Evolutionary conservation across 1,140 invertebrate species (phyloP), one percentile per base, ranked within the genome.

Genomic region (Trichomalopsis sarcophagae): DNA sequence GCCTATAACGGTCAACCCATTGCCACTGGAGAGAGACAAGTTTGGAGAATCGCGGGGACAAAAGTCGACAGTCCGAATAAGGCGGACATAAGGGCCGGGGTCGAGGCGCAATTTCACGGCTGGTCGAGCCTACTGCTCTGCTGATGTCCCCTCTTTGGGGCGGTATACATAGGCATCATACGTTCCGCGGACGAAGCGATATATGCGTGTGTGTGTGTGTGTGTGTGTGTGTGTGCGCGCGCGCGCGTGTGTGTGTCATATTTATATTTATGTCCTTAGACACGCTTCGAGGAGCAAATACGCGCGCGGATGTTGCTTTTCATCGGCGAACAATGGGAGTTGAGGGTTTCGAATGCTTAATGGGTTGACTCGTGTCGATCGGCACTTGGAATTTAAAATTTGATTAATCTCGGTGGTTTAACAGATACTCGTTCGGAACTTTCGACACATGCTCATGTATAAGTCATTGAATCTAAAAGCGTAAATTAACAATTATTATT

Each of bases 231-330:
- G 27, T 27, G 27, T 27, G 27, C 1, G 27, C 27, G 1, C 27
- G 27, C 27, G 27, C 1, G 27, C 1, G 27, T 27, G n/a, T 44
- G 40, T 81, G 81, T 68, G 71, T 79, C 87, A 88, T 88, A 88
- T 88, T 89, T 89, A 89, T 89, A 89, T 89, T 89, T 88, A 89
- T 88, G 88, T 82, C 83, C 82, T 89, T 87, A 86, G 89, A 88
- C 83, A 89, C 87, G 89, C 86, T 88, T 83, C 68, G 68, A n/a
- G 82, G 69, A 85, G n/a, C 83, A 82, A 36, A 73, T 50, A 55
- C 47, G 27, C 4, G 27, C 17, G 74, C 27, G n/a, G 47, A 62
- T 62, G 55, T 62, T 6, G 55, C 55, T 62, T 62, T 62, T 62
- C 55, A n/a, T 62, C 55, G 21, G 55, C 6, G 7, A 5, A 62